These are phyloP conservation scores for Holacanthus passer DNA, from an alignment of 2,113 vertebrate genomes.

Conservation along the genomic window DNA sequence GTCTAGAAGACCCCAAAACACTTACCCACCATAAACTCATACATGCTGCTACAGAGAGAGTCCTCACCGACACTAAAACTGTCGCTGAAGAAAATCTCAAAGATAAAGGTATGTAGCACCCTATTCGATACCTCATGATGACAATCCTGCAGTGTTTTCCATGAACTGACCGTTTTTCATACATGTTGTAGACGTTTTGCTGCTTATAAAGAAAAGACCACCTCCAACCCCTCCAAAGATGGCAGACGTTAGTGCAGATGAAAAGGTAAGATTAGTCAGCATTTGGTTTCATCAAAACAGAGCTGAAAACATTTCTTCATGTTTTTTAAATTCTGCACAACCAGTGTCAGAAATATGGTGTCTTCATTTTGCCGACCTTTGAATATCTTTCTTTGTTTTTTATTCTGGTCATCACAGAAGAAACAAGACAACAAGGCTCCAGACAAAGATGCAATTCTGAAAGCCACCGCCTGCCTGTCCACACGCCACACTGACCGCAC, in stretches of 20 bases:
- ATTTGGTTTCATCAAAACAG: neutral
- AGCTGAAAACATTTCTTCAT: neutral
- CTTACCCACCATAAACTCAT: conserved; percentile 95
- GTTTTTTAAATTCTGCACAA: neutral
- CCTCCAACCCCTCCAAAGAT: conserved; percentile 90
- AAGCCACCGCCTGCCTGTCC: conserved; percentile 90
- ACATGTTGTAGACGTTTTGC: conserved; percentile 87
- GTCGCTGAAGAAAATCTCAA: conserved; percentile 94
- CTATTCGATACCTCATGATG: neutral
- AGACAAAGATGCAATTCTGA: conserved; percentile 94
- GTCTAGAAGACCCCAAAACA: conserved; percentile 95
- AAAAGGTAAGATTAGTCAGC: conserved; percentile 85
- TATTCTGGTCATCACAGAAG: conserved; percentile 81
- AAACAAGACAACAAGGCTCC: conserved; percentile 97
- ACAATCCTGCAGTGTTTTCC: neutral
- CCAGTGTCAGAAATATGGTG: neutral
- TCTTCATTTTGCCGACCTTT: neutral
- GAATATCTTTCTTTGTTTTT: neutral
- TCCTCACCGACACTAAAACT: conserved; percentile 92
- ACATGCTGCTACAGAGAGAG: conserved; percentile 92
- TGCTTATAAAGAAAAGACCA: conserved; percentile 92
- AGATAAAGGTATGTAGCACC: conserved; percentile 87
- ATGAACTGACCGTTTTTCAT: conserved; percentile 7
- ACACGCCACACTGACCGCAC: conserved; percentile 89
- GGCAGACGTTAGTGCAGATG: conserved; percentile 91